Base-by-base conservation (phyloP, 2,797 vertebrate genomes). In the Yasuhikotakia modesta region DNA sequence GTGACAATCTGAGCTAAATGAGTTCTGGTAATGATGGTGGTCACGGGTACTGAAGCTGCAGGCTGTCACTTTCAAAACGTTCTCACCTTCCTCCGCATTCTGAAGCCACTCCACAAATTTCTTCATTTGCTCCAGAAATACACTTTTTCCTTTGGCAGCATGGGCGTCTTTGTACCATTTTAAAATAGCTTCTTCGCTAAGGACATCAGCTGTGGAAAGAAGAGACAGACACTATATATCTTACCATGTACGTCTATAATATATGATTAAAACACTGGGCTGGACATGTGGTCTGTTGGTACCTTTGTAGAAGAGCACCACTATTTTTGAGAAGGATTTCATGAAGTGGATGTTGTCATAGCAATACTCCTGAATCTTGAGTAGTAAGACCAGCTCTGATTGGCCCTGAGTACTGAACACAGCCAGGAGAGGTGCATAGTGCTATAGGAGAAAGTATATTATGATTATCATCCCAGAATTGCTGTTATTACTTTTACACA, bases 261-360 rank as follows among this genome's bases (percentile, higher is more conserved):
- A 52, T 24, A 60, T 45, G 0, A 2, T 24, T 58, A n/a, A 70
- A 72, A 13, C 17, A 67, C 4, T 67, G 30, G 50, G 27, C 24
- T n/a, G 19, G 17, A 48, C 21, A 22, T 17, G 8, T 43, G 43
- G 60, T 2, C 53, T 57, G 73, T 39, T 86, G 39, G 1, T 55
- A 96, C 96, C 95, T 97, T 96, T 97, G 81, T 97, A 97, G 74
- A 97, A 96, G 81, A 97, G 96, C 79, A 97, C 93, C 85, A 96
- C 95, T 27, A 97, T 97, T 92, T 96, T 97, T 87, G 95, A 95
- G 90, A 97, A 97, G 84, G 96, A 94, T 88, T 96, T 97, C 96
- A 97, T 97, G 89, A 97, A 97, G 85, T 96, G 95, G 87, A 96
- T 97, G 90, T 97, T 96, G 88, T 96, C 96, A 0, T 97, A 97